phyloP scores from a whole-genome alignment of 92 coral and sea anemone species.

The Porites rus region DNA sequence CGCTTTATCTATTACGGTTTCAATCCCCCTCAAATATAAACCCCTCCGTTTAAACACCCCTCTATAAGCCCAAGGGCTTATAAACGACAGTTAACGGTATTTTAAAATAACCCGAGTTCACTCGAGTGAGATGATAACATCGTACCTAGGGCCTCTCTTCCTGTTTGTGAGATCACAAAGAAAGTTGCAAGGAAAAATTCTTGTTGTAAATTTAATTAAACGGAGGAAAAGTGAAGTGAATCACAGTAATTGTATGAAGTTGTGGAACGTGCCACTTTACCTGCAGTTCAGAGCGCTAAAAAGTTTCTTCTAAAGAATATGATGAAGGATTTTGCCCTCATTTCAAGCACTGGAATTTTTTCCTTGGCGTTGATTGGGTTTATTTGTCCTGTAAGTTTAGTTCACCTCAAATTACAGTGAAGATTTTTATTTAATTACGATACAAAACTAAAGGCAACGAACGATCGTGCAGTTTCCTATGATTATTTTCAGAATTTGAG shows the following conservation, averaged over 20 bases:
- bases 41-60: no score
- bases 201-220: neutral
- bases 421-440: no score
- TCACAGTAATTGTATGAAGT: neutral
- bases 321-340: neutral
- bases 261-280: neutral
- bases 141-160: neutral
- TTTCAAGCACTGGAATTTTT: neutral
- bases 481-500: no score
- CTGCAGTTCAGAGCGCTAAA: no score
- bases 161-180: neutral
- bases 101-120: no score
- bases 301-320: neutral
- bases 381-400: neutral
- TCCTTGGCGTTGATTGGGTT: neutral
- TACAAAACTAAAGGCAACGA: no score
- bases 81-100: no score
- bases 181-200: conserved; percentile 1
- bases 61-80: no score
- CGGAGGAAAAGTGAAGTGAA: neutral
- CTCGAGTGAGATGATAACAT: no score
- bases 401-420: neutral
- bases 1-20: no score
- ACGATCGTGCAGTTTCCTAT: no score
- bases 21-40: no score